phyloP scores from a whole-genome alignment of 2,888 invertebrate species.

The Caradrina kadenii region DNA sequence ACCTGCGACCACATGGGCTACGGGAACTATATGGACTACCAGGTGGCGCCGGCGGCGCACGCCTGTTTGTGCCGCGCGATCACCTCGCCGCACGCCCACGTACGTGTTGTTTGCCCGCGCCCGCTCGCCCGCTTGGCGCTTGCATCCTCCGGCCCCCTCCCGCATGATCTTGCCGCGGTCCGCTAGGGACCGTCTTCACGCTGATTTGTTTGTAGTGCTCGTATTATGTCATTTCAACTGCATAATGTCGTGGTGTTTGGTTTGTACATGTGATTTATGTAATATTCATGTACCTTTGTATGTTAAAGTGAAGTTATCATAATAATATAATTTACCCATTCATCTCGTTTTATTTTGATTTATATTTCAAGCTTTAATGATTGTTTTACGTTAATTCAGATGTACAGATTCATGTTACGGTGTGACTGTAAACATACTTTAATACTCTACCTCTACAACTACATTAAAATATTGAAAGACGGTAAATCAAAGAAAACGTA shows the following conservation, averaged over 20 bases:
- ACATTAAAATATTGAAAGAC: conserved; percentile 2
- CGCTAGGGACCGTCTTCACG: conserved; percentile 75
- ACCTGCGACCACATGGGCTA: conserved; percentile 98
- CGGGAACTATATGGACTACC: conserved; percentile 97
- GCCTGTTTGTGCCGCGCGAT: conserved; percentile 89
- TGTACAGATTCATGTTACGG: too few species aligned
- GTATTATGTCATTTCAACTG: conserved; percentile 64
- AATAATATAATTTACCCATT: conserved; percentile 57
- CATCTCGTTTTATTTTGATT: conserved; percentile 55
- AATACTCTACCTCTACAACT: background rate
- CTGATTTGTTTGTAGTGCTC: conserved; percentile 77
- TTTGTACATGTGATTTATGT: conserved; percentile 57
- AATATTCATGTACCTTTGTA: conserved; percentile 43
- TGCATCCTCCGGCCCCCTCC: conserved; percentile 67
- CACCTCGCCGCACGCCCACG: conserved; percentile 89
- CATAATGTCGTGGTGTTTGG: conserved; percentile 51
- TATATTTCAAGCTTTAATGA: conserved; percentile 13
- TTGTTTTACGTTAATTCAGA: conserved; percentile 12
- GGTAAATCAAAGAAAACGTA: background rate
- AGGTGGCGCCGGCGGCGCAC: conserved; percentile 91
- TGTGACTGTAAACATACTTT: background rate
- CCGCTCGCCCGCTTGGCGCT: conserved; percentile 65
- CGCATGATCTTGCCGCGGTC: conserved; percentile 76
- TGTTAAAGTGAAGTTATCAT: conserved; percentile 49
- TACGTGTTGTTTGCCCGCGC: conserved; percentile 75